Conservation (phyloP, 2,888 invertebrate genomes). For the Microlaimidae sp. region DNA sequence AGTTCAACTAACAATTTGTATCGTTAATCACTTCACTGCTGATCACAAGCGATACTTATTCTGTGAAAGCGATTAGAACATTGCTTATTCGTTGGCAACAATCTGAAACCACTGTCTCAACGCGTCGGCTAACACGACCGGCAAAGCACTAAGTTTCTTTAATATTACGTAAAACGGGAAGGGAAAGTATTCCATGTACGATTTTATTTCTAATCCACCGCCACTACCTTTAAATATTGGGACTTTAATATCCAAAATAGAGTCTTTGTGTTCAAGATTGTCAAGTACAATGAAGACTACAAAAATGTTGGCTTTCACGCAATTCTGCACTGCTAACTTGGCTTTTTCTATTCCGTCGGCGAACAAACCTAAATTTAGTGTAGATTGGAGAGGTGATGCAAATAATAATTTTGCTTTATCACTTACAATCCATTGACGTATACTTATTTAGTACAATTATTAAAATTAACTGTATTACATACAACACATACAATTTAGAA, state of each 20-base stretch:
- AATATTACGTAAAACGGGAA: conserved; percentile 93
- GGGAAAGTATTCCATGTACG: conserved; percentile 86
- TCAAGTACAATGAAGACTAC: conserved; percentile 87
- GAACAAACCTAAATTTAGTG: no score
- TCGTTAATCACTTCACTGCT: no score
- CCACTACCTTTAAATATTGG: conserved; percentile 50
- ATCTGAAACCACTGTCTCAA: conserved; percentile 96
- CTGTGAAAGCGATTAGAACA: no score
- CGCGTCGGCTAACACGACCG: conserved; percentile 79
- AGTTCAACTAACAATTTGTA: no score
- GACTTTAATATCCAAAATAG: conserved; percentile 69
- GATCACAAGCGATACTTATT: no score
- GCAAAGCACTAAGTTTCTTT: conserved; percentile 66
- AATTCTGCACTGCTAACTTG: conserved; percentile 56
- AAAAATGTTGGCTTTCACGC: conserved; percentile 66
- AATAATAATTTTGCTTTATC: no score
- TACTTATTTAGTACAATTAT: no score
- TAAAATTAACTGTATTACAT: no score
- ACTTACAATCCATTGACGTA: no score
- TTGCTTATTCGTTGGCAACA: no score
- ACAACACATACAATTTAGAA: no score
- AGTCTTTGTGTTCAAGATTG: conserved; percentile 72
- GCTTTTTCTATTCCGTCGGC: conserved; percentile 61
- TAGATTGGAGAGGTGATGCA: no score
- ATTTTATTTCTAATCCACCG: conserved; percentile 45